These are phyloP conservation scores for Dasypogon diadema DNA, from an alignment of 2,888 invertebrate genomes.

Conservation along the genomic window DNA sequence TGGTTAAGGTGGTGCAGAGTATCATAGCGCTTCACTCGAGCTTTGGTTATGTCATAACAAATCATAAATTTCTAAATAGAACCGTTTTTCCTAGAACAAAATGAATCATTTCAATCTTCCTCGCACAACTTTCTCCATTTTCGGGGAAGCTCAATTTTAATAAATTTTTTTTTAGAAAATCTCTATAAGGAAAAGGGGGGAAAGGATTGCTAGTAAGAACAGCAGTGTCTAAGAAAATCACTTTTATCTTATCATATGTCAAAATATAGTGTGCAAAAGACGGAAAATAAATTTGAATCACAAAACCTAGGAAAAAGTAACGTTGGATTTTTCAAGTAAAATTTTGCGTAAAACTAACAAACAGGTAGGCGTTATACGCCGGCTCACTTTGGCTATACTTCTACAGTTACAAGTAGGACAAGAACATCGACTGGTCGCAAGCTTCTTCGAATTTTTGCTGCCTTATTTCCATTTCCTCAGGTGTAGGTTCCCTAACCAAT, in stretches of 20 bases:
- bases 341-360: background rate
- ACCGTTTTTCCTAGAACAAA: too few species aligned
- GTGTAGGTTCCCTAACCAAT: slow-evolving; percentile 61
- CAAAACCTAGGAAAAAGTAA: background rate
- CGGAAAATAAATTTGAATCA: slow-evolving; percentile 16
- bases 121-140: too few species aligned
- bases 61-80: too few species aligned
- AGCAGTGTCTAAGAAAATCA: background rate
- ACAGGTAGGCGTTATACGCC: background rate
- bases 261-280: slow-evolving; percentile 30
- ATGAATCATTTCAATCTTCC: too few species aligned
- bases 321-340: background rate
- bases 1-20: too few species aligned
- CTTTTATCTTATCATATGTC: background rate
- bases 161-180: too few species aligned
- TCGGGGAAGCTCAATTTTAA: too few species aligned
- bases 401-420: slow-evolving; percentile 56
- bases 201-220: too few species aligned
- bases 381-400: background rate
- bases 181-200: too few species aligned
- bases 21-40: too few species aligned
- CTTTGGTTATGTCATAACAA: too few species aligned
- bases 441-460: slow-evolving; percentile 67
- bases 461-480: slow-evolving; percentile 64
- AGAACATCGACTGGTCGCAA: slow-evolving; percentile 66